Evolutionary conservation across 2,888 invertebrate genomes (phyloP).

Genomic region (Drosophila nr. fundita): DNA sequence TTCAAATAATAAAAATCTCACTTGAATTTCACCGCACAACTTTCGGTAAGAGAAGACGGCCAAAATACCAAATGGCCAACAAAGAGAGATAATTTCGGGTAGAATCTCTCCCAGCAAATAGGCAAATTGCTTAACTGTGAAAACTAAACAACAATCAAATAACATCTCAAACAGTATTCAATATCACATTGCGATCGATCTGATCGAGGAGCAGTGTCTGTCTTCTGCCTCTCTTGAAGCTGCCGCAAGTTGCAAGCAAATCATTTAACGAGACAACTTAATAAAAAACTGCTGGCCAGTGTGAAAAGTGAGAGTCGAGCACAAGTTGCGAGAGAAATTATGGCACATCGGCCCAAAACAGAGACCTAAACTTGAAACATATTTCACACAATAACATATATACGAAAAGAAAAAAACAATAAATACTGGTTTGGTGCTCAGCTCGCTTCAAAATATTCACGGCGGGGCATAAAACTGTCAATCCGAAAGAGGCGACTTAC

Average conservation of each 20-base stretch:
- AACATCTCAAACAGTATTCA: constrained; percentile 12
- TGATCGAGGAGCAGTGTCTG: not conserved
- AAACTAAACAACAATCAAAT: constrained; percentile 2
- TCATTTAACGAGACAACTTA: constrained; percentile 53
- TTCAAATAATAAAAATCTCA: constrained; percentile 9
- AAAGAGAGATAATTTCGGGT: constrained; percentile 4
- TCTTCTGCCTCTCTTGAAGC: constrained; percentile 12
- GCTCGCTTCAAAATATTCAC: constrained; percentile 29
- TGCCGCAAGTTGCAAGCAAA: constrained; percentile 40
- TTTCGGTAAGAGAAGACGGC: constrained; percentile 52
- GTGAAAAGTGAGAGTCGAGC: constrained; percentile 79
- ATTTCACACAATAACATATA: constrained; percentile 22
- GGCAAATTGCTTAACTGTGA: constrained; percentile 39
- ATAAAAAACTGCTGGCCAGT: constrained; percentile 49
- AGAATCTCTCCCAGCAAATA: constrained; percentile 18
- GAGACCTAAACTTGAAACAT: constrained; percentile 38
- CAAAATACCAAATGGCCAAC: constrained; percentile 11
- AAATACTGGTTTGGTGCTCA: constrained; percentile 70
- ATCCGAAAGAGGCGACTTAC: constrained; percentile 34
- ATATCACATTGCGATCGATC: constrained; percentile 1
- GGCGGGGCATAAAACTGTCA: constrained; percentile 59
- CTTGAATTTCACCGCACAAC: constrained; percentile 47
- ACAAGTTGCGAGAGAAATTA: constrained; percentile 69
- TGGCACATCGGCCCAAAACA: constrained; percentile 46
- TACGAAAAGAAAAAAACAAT: constrained; percentile 22